phyloP scores from a whole-genome alignment of 2,113 vertebrate species.

The Urocolius indicus region DNA sequence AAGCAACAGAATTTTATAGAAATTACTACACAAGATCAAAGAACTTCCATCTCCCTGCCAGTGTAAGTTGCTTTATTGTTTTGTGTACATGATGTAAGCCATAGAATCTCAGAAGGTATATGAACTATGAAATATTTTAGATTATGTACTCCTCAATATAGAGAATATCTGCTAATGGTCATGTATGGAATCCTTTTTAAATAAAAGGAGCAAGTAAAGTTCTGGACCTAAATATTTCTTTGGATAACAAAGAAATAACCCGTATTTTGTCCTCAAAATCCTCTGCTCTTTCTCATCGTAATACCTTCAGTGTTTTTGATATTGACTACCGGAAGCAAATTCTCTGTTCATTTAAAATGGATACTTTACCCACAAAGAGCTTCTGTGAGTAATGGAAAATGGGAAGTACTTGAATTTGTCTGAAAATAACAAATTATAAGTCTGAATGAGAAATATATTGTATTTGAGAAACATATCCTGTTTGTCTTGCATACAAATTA shows the following conservation, averaged over 20 bases:
- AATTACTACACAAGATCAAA: neutral
- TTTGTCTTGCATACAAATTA: neutral
- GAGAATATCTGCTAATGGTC: neutral
- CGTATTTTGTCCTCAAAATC: neutral
- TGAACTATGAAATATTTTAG: neutral
- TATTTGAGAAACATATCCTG: neutral
- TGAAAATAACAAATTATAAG: neutral
- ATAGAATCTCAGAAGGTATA: neutral
- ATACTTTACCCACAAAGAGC: neutral
- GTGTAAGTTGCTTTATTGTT: neutral
- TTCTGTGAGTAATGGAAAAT: neutral
- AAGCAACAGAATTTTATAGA: neutral
- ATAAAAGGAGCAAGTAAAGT: neutral
- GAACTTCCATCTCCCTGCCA: neutral
- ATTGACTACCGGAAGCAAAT: neutral
- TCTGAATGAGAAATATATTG: rapidly evolving
- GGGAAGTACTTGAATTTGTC: neutral
- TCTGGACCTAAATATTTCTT: neutral
- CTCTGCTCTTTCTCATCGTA: neutral
- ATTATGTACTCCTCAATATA: rapidly evolving
- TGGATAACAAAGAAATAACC: neutral
- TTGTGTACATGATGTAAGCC: neutral
- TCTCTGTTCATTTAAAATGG: neutral
- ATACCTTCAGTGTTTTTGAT: neutral
- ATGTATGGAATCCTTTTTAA: neutral